Percentiles rank a stretch among this genome's conserved stretches.
Evolutionary conservation across 2,888 invertebrate genomes (phyloP).

Genomic region (Tiphia femorata): DNA sequence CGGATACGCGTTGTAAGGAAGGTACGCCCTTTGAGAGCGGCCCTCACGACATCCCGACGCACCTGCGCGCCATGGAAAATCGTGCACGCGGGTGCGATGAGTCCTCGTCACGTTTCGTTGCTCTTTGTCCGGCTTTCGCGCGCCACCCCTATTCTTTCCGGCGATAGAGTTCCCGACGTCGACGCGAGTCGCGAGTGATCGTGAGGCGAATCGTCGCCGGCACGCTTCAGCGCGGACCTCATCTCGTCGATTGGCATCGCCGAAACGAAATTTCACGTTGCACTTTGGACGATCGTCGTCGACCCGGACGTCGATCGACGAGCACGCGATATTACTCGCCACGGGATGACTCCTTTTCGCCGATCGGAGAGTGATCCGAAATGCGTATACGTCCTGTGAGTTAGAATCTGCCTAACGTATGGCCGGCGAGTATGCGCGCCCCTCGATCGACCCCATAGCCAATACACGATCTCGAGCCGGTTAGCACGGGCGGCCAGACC

Average conservation of each 20-base stretch:
- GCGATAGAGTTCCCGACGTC: neutral
- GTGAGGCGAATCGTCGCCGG: neutral
- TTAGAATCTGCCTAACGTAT: too few species aligned
- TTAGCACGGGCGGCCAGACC: conserved; percentile 68
- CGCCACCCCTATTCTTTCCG: neutral
- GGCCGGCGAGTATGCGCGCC: neutral
- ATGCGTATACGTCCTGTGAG: too few species aligned
- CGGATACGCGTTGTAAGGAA: conserved; percentile 41
- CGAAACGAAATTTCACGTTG: too few species aligned
- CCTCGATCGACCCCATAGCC: neutral
- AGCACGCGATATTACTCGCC: too few species aligned
- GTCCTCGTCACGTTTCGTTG: neutral
- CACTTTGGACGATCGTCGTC: too few species aligned
- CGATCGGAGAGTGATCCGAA: too few species aligned
- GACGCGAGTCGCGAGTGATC: neutral
- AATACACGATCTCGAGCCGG: conserved; percentile 40
- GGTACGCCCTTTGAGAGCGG: too few species aligned
- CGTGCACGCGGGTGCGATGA: conserved; percentile 21
- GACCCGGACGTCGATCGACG: too few species aligned
- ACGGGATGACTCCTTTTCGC: too few species aligned
- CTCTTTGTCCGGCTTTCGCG: neutral
- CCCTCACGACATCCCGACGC: conserved; percentile 19
- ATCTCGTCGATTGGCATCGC: too few species aligned
- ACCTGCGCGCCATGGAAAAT: conserved; percentile 29
- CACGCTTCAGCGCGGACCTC: too few species aligned